Percentiles rank a stretch among this genome's conserved stretches.
These are phyloP conservation scores for Actinernus sp. DNA, from an alignment of 92 coral and sea anemone genomes.

Conservation along the genomic window DNA sequence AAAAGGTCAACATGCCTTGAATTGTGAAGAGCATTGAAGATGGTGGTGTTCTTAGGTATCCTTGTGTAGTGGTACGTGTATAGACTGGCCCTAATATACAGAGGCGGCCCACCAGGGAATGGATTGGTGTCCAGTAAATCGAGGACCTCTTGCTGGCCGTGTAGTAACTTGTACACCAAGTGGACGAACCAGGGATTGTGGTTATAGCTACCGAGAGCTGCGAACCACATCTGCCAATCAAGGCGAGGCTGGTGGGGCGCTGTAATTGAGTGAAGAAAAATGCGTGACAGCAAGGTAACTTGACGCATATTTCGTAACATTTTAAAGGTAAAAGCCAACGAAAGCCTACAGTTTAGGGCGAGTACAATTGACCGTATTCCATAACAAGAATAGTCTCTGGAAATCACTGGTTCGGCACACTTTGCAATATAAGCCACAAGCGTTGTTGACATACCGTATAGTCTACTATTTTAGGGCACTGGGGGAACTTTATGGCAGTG, in stretches of 20 bases:
- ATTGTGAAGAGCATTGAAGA: constrained; percentile 65
- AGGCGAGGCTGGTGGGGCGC: constrained; percentile 99
- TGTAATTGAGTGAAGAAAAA: no score
- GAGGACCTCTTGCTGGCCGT: constrained; percentile 86
- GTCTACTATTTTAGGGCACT: no score
- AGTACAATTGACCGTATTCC: no score
- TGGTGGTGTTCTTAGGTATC: constrained; percentile 54
- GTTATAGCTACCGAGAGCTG: constrained; percentile 91
- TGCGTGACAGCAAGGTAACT: no score
- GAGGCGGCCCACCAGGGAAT: constrained; percentile 80
- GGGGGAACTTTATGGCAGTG: no score
- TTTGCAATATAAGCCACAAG: no score
- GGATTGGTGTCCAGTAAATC: constrained; percentile 85
- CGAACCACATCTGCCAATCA: constrained; percentile 99
- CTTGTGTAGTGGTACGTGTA: constrained; percentile 91
- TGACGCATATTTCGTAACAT: no score
- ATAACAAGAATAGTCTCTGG: no score
- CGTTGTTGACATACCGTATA: no score
- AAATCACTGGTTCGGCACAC: no score
- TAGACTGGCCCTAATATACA: constrained; percentile 76
- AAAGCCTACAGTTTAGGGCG: no score
- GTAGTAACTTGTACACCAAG: constrained; percentile 79
- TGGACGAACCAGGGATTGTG: constrained; percentile 98
- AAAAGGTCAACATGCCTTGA: constrained; percentile 51
- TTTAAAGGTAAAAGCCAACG: no score